Evolutionary conservation across 2,113 vertebrate species (phyloP), one percentile per base, ranked within the genome.

Genomic region (Psittacus erithacus): DNA sequence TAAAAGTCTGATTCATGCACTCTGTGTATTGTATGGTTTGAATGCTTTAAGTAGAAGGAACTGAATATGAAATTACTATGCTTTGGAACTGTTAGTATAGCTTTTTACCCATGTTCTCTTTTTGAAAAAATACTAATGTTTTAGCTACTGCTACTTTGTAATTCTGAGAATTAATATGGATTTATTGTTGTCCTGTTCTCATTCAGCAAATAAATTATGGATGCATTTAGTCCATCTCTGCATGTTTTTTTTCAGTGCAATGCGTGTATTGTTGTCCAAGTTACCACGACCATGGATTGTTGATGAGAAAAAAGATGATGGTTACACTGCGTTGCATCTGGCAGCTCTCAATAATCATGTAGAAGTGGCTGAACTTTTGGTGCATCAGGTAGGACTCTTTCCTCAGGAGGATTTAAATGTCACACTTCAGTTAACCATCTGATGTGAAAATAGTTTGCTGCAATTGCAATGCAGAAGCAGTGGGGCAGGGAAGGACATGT

Each of bases 271-370:
- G 93, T 97, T 99, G 15, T 99, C 99, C 91, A 99, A 99, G 97
- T 97, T 99, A 93, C 99, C 99, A 22, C 97, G 99, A 81, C 99
- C 99, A 1, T 99, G 99, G 99, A 99, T 99, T 67, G 99, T 99
- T 60, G 99, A 99, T 18, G 99, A 99, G 97, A 99, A 99, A 97
- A 99, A 99, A 96, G 99, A 99, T 59, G 99, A 99, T 74, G 99
- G 99, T 33, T 99, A 99, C 96, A 99, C 99, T 12, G 99, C 99
- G 7, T 98, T 99, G 94, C 99, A 99, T 97, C 97, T 99, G 91
- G 99, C 99, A 70, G 99, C 99, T 59, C 99, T 99, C 91, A 99
- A 99, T 98, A 99, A 99, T 97, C 99, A 99, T 2, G 99, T 99
- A 77, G 99, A 99, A 97, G 99, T 99, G 95, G 99, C 99, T 59